A percentile compares a stretch with the other conserved stretches of the same genome.
Conservation (phyloP, 2,888 invertebrate genomes). For the Cerceris ruficornis region DNA sequence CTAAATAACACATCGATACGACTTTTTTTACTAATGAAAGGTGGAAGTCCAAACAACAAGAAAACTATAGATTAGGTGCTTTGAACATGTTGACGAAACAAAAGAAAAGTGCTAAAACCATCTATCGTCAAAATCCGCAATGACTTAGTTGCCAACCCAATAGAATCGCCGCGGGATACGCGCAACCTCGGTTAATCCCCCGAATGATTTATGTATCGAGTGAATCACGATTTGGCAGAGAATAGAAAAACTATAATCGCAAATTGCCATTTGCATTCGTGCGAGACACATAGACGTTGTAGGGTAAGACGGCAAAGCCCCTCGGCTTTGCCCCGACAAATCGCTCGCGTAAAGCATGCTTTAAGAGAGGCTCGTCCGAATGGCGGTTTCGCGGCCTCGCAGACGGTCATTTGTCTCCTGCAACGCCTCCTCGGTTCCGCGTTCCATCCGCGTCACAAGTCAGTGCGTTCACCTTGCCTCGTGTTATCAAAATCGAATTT, state of each 20-base stretch:
- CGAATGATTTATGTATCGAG: slow-evolving; percentile 54
- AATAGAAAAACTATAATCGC: slow-evolving; percentile 46
- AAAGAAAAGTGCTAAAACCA: too few species aligned
- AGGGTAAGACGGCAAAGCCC: background rate
- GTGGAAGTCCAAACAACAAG: too few species aligned
- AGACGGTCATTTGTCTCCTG: slow-evolving; percentile 79
- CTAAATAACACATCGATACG: too few species aligned
- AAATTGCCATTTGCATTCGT: slow-evolving; percentile 49
- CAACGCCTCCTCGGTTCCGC: slow-evolving; percentile 77
- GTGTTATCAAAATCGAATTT: slow-evolving; percentile 70
- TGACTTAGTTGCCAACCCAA: too few species aligned
- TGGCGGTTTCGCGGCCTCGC: slow-evolving; percentile 72
- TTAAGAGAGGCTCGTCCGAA: slow-evolving; percentile 49
- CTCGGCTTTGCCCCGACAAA: slow-evolving; percentile 41
- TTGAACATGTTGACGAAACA: too few species aligned
- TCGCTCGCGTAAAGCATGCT: slow-evolving; percentile 43
- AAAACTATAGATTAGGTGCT: too few species aligned
- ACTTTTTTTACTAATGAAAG: too few species aligned
- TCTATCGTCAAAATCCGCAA: too few species aligned
- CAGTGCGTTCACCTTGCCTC: slow-evolving; percentile 79
- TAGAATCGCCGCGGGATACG: slow-evolving; percentile 34
- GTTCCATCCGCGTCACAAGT: slow-evolving; percentile 78
- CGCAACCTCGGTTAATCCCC: slow-evolving; percentile 43
- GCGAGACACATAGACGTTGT: background rate
- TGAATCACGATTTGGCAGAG: slow-evolving; percentile 52